Percentiles rank a stretch among this genome's conserved stretches.
Evolutionary conservation across 2,113 vertebrate genomes (phyloP).

Genomic region (Xiphophorus hellerii): DNA sequence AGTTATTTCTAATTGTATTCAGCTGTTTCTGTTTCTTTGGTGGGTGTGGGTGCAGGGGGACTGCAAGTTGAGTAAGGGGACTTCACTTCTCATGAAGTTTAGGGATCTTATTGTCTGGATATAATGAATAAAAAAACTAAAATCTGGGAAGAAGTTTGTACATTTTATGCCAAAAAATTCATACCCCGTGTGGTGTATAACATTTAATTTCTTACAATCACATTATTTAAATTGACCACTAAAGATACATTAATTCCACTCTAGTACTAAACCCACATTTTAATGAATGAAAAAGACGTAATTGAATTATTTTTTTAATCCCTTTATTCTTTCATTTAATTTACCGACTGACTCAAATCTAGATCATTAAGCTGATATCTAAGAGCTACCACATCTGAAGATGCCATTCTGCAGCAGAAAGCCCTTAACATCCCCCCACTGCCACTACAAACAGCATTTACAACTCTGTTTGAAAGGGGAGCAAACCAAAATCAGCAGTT

Average conservation of each 20-base stretch:
- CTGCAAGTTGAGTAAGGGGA: constrained; percentile 18
- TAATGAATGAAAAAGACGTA: constrained; percentile 4
- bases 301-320: constrained; percentile 24
- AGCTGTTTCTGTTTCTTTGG: constrained; percentile 64
- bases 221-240: neutral
- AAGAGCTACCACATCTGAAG: constrained; percentile 73
- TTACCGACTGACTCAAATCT: constrained; percentile 45
- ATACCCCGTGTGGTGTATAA: constrained; percentile 18
- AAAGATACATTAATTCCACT: neutral
- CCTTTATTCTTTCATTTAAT: constrained; percentile 27
- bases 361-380: constrained; percentile 62
- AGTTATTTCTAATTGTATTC: constrained; percentile 72
- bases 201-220: constrained; percentile 25
- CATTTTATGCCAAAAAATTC: constrained; percentile 30
- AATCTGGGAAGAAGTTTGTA: neutral
- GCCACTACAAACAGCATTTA: constrained; percentile 70
- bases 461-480: constrained; percentile 63
- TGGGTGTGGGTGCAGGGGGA: constrained; percentile 42
- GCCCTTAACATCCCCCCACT: constrained; percentile 33
- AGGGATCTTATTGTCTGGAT: constrained; percentile 23
- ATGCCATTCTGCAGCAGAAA: constrained; percentile 49
- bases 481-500: constrained; percentile 53
- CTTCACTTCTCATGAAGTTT: constrained; percentile 57
- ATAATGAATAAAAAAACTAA: constrained; percentile 18
- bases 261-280: constrained; percentile 2